Evolutionary conservation across 2,888 invertebrate genomes (phyloP).

Genomic region (Xestia c-nigrum): DNA sequence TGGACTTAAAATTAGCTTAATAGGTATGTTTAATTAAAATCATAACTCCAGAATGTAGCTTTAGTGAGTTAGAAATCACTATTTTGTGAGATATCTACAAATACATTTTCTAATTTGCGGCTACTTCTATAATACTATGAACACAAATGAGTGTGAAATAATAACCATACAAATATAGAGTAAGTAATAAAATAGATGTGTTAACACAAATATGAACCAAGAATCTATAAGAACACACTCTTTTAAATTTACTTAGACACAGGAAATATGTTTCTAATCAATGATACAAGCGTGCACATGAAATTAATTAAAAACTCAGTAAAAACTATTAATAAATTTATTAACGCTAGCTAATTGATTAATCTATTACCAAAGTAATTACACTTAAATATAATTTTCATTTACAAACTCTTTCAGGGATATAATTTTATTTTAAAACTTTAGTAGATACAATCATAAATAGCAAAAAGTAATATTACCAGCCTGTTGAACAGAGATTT

Average conservation of each 20-base stretch:
- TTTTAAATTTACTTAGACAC: conserved; percentile 20
- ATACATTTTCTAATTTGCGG: conserved; percentile 32
- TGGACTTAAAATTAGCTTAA: neutral
- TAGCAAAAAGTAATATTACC: conserved; percentile 8
- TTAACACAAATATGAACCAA: conserved; percentile 54
- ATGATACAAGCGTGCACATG: conserved; percentile 58
- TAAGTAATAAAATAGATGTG: conserved; percentile 23
- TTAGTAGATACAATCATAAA: conserved; percentile 6
- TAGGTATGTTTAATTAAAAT: neutral
- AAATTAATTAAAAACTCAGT: conserved; percentile 57
- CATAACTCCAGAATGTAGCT: neutral
- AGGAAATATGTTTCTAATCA: conserved; percentile 50
- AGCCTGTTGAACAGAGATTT: conserved; percentile 14
- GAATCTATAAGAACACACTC: conserved; percentile 34
- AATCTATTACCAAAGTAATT: conserved; percentile 51
- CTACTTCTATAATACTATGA: conserved; percentile 22
- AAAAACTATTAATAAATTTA: conserved; percentile 53
- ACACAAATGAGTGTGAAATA: conserved; percentile 27
- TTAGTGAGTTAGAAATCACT: neutral
- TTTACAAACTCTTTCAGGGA: conserved; percentile 36
- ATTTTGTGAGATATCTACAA: conserved; percentile 9
- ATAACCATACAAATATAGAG: conserved; percentile 19
- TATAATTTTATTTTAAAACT: conserved; percentile 21
- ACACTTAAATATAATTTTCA: conserved; percentile 44
- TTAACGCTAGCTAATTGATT: conserved; percentile 57